Base-by-base conservation (phyloP, 2,888 invertebrate genomes). In the Drosophila mulleri region DNA sequence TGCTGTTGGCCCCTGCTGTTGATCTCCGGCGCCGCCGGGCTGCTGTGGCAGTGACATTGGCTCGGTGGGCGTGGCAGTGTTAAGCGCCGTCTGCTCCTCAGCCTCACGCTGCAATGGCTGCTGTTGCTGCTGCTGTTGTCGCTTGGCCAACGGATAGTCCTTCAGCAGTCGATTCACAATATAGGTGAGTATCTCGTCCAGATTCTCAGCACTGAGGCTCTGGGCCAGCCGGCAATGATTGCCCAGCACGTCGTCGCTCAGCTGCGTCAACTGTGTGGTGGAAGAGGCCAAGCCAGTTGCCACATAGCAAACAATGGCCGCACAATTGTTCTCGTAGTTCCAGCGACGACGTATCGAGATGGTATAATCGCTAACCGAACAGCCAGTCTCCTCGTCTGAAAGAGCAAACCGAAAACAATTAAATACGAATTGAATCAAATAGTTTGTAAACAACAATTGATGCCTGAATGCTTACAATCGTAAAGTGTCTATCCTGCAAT, bases 331-430 rank as follows among this genome's bases (percentile, higher is more conserved):
- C 91, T 97, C 97, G 90, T 97, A 97, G 93, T 97, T 97, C 96
- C 97, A 97, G 70, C 97, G 95, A 79, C 97, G 94, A 58, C 96
- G 95, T 82, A 97, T 96, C 14, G 96, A 96, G 67, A 97, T 96
- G 86, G 96, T 96, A 90, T 96, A 96, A 83, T 96, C 96, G 63
- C 96, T 96, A 11, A 97, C 94, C 79, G 96, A 96, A 91, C 96
- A 97, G n/a, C 97, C 97, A 53, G 97, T 97, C 92, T 98, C 97
- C 93, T 97, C 97, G 92, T 97, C 97, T 97, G 92, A 23, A 82
- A 69, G 12, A 20, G 44, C 3, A 20, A 20, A 20, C 1, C 2
- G 7, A 44, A 44, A 41, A 6, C 16, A 12, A 45, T 35, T 7
- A 12, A 35, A 11, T 7, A 0, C 1, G 16, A 37, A 32, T 62